These are phyloP conservation scores for Drosophila aff. DNA, from an alignment of 1,140 invertebrate genomes.

Conservation along the genomic window DNA sequence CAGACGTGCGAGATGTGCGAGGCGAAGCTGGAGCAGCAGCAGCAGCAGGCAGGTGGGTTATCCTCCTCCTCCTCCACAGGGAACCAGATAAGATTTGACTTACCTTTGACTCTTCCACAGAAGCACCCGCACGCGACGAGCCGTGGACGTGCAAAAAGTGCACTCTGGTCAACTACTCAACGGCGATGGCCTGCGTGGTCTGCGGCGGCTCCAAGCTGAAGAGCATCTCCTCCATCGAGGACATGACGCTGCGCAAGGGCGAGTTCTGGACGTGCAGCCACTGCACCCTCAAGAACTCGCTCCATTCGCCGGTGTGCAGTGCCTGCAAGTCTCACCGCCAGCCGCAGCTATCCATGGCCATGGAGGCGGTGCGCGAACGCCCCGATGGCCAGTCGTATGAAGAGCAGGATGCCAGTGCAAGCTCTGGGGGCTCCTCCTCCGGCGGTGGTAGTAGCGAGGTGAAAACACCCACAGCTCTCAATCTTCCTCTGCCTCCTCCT, in stretches of 20 bases:
- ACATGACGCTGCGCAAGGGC: slow-evolving; percentile 89
- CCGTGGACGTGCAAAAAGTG: slow-evolving; percentile 95
- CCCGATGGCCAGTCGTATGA: slow-evolving; percentile 71
- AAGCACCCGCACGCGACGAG: slow-evolving; percentile 71
- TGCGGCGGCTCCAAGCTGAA: slow-evolving; percentile 93
- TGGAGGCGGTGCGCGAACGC: slow-evolving; percentile 64
- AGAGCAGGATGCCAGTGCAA: slow-evolving; percentile 48
- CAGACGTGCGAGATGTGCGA: slow-evolving; percentile 93
- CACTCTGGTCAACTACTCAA: slow-evolving; percentile 91
- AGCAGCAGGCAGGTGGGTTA: slow-evolving; percentile 52
- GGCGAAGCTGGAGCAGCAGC: slow-evolving; percentile 87
- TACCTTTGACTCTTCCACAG: slow-evolving; percentile 9
- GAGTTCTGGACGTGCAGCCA: slow-evolving; percentile 92
- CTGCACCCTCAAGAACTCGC: slow-evolving; percentile 94
- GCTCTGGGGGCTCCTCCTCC: neutral
- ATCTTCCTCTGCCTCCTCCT: slow-evolving; percentile 22
- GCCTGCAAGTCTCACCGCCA: slow-evolving; percentile 89
- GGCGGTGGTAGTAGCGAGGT: slow-evolving; percentile 1
- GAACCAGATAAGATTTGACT: neutral
- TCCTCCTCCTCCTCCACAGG: neutral
- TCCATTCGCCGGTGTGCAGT: slow-evolving; percentile 89
- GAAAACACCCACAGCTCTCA: slow-evolving; percentile 14
- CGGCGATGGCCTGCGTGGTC: slow-evolving; percentile 90
- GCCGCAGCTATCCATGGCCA: slow-evolving; percentile 52
- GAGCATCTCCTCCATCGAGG: slow-evolving; percentile 88